Conservation (phyloP, 2,888 invertebrate species). For the Leptarthrus brevirostris region DNA sequence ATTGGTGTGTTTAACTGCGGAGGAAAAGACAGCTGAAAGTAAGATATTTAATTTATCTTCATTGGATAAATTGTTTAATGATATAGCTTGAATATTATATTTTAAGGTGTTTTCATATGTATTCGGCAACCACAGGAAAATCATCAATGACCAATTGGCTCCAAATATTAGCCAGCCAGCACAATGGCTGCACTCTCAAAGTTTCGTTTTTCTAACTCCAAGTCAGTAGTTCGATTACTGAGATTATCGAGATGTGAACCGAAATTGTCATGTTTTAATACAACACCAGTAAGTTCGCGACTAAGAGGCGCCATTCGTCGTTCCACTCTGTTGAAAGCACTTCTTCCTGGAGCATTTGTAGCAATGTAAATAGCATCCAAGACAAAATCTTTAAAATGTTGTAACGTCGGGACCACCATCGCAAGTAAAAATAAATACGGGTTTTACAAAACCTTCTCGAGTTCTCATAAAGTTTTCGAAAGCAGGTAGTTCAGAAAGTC, state of each 20-base stretch:
- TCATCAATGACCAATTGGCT: not conserved
- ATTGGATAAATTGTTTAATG: no score
- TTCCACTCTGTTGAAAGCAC: slow-evolving; percentile 61
- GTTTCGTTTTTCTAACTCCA: no score
- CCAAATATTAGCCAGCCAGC: slow-evolving; percentile 62
- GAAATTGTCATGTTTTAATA: slow-evolving; percentile 60
- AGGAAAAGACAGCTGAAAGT: no score
- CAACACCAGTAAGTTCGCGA: slow-evolving; percentile 43
- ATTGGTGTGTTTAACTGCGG: no score
- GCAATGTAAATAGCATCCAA: slow-evolving; percentile 19
- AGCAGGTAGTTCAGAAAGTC: no score
- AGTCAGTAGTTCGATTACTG: no score
- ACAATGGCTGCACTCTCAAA: slow-evolving; percentile 49
- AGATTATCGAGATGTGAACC: slow-evolving; percentile 59
- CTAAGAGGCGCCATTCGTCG: slow-evolving; percentile 60
- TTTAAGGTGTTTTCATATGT: no score
- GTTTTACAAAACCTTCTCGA: slow-evolving; percentile 50
- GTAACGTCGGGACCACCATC: slow-evolving; percentile 44
- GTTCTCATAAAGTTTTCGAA: slow-evolving; percentile 56
- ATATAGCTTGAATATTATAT: no score
- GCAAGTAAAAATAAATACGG: no score
- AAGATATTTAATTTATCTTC: no score
- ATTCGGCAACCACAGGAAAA: no score
- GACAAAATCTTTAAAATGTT: no score
- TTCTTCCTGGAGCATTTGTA: slow-evolving; percentile 62